These are phyloP conservation scores for Potorous gilbertii DNA, from an alignment of 2,797 vertebrate species.

Conservation along the genomic window DNA sequence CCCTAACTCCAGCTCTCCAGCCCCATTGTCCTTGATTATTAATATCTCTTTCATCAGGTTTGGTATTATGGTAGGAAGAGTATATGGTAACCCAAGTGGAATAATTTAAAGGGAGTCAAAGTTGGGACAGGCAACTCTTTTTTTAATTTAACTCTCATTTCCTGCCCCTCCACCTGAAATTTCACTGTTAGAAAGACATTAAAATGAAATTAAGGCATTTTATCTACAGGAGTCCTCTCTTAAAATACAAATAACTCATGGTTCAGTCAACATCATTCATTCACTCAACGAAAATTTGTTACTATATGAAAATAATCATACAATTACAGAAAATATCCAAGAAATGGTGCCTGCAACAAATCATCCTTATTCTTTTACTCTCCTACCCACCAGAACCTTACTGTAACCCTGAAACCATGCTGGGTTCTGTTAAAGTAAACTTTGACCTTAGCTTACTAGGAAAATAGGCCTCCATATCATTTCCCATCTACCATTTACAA, in stretches of 20 bases:
- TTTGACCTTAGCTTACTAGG: not conserved
- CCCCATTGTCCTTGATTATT: not conserved
- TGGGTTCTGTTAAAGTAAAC: not conserved
- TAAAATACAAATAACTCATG: not conserved
- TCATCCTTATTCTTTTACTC: not conserved
- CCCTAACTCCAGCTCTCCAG: slow-evolving; percentile 48
- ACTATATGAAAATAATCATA: not conserved
- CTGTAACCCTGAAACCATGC: not conserved
- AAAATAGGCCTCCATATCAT: not conserved
- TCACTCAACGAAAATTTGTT: not conserved
- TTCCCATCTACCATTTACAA: not conserved
- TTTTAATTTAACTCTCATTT: not conserved
- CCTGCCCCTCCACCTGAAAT: not conserved
- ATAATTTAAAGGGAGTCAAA: slow-evolving; percentile 14
- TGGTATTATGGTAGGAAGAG: slow-evolving; percentile 20
- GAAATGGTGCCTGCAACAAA: not conserved
- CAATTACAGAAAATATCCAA: not conserved
- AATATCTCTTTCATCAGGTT: not conserved
- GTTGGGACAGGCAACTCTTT: not conserved
- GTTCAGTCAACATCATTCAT: not conserved
- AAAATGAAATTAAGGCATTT: not conserved
- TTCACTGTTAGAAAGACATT: not conserved
- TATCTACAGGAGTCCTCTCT: not conserved
- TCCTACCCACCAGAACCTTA: not conserved
- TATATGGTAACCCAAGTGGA: slow-evolving; percentile 30